These are phyloP conservation scores for Podiceps cristatus DNA, from an alignment of 2,113 vertebrate genomes.

Conservation along the genomic window DNA sequence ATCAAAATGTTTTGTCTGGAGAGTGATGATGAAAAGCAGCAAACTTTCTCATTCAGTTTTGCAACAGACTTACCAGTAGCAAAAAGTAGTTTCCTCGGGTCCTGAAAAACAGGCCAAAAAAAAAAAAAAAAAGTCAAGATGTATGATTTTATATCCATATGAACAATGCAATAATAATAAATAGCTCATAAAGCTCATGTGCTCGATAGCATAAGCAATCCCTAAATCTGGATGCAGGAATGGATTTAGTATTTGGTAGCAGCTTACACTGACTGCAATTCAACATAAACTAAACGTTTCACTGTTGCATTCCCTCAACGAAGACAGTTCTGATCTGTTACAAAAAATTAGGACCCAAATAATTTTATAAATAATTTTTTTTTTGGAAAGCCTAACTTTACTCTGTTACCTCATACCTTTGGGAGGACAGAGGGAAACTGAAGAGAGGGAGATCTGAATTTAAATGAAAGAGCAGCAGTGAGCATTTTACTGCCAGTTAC, in stretches of 20 bases:
- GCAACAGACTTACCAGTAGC: constrained; percentile 84
- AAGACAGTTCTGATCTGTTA: background rate
- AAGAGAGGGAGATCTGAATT: background rate
- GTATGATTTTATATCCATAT: background rate
- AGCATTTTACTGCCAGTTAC: background rate
- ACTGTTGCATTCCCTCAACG: background rate
- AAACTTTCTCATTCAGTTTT: background rate
- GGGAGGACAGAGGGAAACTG: background rate
- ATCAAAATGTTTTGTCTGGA: background rate
- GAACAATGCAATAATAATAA: background rate
- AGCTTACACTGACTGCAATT: background rate
- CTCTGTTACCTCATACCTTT: background rate
- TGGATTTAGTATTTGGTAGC: background rate
- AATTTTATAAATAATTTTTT: background rate
- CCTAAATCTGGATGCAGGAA: background rate
- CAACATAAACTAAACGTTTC: background rate
- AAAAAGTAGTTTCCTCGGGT: constrained; percentile 90
- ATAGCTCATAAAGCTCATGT: background rate
- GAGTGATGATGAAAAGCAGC: background rate
- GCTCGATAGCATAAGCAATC: background rate
- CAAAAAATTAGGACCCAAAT: background rate
- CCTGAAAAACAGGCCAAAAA: constrained; percentile 73
- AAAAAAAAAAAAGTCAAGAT: background rate
- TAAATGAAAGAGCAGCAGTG: background rate
- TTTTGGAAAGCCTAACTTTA: background rate